Evolutionary conservation across 2,113 vertebrate species (phyloP), one percentile per base, ranked within the genome.

Genomic region (Pelvicachromis taeniatus): DNA sequence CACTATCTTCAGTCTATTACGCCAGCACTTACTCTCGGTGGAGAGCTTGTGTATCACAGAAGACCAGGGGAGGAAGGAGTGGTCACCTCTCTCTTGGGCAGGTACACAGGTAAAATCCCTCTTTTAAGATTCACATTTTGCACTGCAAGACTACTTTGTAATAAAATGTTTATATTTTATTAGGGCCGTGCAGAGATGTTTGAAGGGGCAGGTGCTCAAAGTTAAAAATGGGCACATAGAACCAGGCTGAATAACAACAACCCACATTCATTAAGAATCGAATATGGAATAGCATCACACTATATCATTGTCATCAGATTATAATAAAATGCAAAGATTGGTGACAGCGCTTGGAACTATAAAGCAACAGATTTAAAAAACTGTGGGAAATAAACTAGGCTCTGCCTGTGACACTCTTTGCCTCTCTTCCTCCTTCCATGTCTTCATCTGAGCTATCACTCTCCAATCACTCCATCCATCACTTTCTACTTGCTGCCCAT

Each of bases 1-100:
- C 97, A 98, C 90, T 97, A 97, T 89, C 96, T 98, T 23, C 97
- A 98, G 95, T 97, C 97, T 19, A 89, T 98, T 86, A 97, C 97
- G 0, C 96, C 97, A 0, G 91, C 94, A 12, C 93, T 98, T 92
- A 97, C 97, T 35, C 92, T 98, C 11, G 97, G 97, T 1, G 97
- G 97, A 42, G 98, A 98, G 89, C 93, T 98, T 9, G 97, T 98
- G 35, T 98, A 97, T 89, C 97, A 98, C 91, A 94, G 94, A 75
- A 96, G 97, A 85, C 97, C 97, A 0, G 98, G 98, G 13, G 97
- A 98, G 81, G 97, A 98, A 85, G 98, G 97, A 50, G 96, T 96
- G 0, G 97, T 98, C 59, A 96, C 97, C 81, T 98, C 97, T 4
- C 88, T 98, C 4, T 93, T 97, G 55, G 97, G 97, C 84, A 96